Evolutionary conservation across 2,888 invertebrate species (phyloP), one percentile per base, ranked within the genome.

Genomic region (Ferrisia virgata): DNA sequence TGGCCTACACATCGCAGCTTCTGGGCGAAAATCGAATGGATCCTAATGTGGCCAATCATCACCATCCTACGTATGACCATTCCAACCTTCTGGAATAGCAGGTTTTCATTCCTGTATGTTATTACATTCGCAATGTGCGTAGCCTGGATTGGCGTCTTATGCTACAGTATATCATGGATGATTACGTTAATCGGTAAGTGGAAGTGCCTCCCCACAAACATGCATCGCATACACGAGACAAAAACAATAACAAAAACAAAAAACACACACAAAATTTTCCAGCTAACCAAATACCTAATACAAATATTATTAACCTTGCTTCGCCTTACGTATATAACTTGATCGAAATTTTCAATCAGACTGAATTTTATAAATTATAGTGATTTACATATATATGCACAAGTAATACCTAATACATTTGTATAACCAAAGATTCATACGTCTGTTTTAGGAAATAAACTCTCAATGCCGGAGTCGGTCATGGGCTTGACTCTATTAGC

Each of bases 141-240:
- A 84, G 89, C 92, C 0, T 96, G 96, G 95, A 94, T 96, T 94
- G 94, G 0, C 33, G 89, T 91, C 0, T 92, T 94, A 6, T 94
- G 96, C 0, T 96, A 96, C 88, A 86, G 95, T n/a, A 93, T 94
- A 72, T 94, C 95, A 28, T 96, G 96, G 95, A 92, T 95, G 87
- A 95, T 96, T 84, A 93, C 95, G 84, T 90, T 93, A 69, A 90
- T 95, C 85, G 96, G 95, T 95, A 89, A 87, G 88, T 87, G 85
- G 36, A 6, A 2, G 40, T 40, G 13, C 40, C 40, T 40, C 11
- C 40, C 40, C n/a, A n/a, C n/a, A n/a, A n/a, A n/a, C n/a, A n/a
- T n/a, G n/a, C n/a, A n/a, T 18, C 4, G 18, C 5, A 53, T n/a
- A 18, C 18, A 18, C 53, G 22, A 53, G 28, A 64, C 9, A 43